These are phyloP conservation scores for Prionailurus bengalensis DNA, from an alignment of 2,113 vertebrate genomes.

Conservation along the genomic window DNA sequence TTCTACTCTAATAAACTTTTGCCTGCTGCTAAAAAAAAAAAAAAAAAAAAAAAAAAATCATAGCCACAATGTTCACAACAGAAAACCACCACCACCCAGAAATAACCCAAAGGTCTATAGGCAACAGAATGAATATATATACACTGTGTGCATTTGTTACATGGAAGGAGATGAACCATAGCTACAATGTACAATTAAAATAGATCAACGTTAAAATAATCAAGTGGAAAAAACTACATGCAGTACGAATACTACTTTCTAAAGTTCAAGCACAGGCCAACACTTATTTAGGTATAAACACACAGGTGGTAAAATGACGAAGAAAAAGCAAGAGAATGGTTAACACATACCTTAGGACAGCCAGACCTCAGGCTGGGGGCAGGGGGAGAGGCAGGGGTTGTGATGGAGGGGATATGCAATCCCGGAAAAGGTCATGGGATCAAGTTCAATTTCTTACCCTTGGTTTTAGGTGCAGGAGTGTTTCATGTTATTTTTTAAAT, in stretches of 20 bases:
- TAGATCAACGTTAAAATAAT: neutral
- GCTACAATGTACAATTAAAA: neutral
- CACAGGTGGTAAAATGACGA: neutral
- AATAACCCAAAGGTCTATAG: neutral
- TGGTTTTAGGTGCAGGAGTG: neutral
- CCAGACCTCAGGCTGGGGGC: neutral
- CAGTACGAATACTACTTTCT: neutral
- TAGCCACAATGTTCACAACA: neutral
- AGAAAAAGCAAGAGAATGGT: neutral
- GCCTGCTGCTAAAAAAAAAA: no score
- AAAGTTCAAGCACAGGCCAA: neutral
- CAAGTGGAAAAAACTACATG: neutral
- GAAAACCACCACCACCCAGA: neutral
- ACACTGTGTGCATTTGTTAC: neutral
- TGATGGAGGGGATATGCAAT: neutral
- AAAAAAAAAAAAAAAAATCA: neutral
- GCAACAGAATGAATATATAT: neutral
- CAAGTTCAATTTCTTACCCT: neutral
- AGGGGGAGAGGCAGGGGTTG: neutral
- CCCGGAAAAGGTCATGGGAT: neutral
- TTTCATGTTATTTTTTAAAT: neutral
- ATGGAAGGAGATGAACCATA: neutral
- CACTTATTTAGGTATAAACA: neutral
- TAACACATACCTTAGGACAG: neutral
- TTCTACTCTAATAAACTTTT: no score